Conservation (phyloP, 2,888 invertebrate species). For the Heliconius erato region DNA sequence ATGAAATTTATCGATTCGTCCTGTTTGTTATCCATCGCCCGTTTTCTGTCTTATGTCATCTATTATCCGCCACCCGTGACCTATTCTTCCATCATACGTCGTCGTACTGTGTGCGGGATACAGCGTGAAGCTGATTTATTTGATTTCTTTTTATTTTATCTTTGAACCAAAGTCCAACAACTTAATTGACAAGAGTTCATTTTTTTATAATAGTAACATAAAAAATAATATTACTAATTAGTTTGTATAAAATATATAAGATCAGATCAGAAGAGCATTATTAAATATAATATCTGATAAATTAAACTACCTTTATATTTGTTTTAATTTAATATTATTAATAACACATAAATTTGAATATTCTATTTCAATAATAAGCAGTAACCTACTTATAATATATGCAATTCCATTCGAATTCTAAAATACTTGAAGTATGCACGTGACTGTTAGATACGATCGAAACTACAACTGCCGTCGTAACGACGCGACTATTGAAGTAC, state of each 20-base stretch:
- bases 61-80: no score
- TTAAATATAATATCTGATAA: no score
- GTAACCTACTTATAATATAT: neutral
- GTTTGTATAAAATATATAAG: neutral
- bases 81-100: no score
- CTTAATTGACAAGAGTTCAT: neutral
- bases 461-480: neutral
- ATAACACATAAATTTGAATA: no score
- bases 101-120: no score
- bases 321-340: neutral
- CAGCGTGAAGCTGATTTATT: no score
- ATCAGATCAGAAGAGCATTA: no score
- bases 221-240: neutral
- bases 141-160: no score
- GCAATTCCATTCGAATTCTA: neutral
- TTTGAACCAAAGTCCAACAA: no score
- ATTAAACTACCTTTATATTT: neutral
- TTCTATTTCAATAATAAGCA: neutral
- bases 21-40: no score
- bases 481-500: slow-evolving; percentile 8
- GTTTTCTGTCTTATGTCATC: no score
- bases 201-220: neutral
- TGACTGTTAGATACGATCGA: slow-evolving; percentile 10
- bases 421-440: slow-evolving; percentile 1
- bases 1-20: no score